Percentiles rank a stretch among this genome's conserved stretches.
Evolutionary conservation across 2,888 invertebrate genomes (phyloP).

Genomic region (Diachrysia chrysitis): DNA sequence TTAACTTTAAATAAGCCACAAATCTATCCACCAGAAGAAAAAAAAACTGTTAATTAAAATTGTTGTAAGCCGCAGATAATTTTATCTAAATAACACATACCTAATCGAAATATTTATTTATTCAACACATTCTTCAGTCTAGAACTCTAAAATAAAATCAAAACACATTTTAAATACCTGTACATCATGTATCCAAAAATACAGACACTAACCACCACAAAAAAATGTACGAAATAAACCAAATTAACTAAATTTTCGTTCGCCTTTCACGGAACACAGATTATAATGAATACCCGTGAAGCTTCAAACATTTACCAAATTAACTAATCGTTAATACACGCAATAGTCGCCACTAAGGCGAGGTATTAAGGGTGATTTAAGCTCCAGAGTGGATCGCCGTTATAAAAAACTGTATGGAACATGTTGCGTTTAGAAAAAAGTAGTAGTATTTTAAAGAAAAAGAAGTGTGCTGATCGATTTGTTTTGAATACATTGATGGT

Average conservation of each 20-base stretch:
- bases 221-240: constrained; percentile 21
- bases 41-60: too few relatives aligned
- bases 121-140: too few relatives aligned
- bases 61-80: too few relatives aligned
- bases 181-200: constrained; percentile 33
- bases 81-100: too few relatives aligned
- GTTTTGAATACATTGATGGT: constrained; percentile 51
- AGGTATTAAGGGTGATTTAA: constrained; percentile 6
- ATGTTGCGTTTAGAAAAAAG: constrained; percentile 48
- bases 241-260: constrained; percentile 29
- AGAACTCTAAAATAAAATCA: too few relatives aligned
- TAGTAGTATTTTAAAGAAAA: constrained; percentile 19
- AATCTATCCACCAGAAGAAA: too few relatives aligned
- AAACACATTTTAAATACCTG: constrained; percentile 34
- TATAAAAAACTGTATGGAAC: constrained; percentile 54
- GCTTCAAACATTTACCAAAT: constrained; percentile 12
- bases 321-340: constrained; percentile 1
- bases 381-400: constrained; percentile 16
- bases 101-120: too few relatives aligned
- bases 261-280: constrained; percentile 36
- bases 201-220: constrained; percentile 19
- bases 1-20: too few relatives aligned
- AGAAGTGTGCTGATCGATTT: constrained; percentile 22
- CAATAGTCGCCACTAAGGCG: constrained; percentile 29
- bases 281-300: constrained; percentile 42